These are phyloP conservation scores for Pteropus alecto DNA, from an alignment of 2,113 vertebrate species.

Conservation along the genomic window DNA sequence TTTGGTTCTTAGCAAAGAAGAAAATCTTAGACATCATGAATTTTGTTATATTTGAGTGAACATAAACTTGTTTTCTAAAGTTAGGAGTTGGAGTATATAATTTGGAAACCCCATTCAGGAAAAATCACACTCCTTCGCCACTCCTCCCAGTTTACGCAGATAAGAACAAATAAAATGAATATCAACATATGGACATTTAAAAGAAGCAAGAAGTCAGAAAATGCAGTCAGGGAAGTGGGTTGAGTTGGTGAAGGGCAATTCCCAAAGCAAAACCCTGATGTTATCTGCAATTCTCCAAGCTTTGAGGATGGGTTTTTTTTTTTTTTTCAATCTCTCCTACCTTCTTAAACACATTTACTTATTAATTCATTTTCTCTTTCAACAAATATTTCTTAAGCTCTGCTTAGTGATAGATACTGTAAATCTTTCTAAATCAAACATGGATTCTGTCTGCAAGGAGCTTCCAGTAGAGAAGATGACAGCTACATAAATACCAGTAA, in stretches of 20 bases:
- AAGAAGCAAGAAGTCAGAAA: neutral
- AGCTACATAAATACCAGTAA: neutral
- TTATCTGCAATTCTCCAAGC: neutral
- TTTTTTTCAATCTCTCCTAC: neutral
- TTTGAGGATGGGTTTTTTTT: neutral
- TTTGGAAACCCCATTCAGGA: neutral
- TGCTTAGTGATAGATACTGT: neutral
- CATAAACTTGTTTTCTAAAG: neutral
- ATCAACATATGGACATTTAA: neutral
- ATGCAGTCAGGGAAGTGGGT: neutral
- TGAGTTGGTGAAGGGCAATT: neutral
- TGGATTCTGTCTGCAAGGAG: neutral
- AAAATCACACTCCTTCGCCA: neutral
- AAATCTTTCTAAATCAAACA: neutral
- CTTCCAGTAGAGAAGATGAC: neutral
- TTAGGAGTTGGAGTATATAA: neutral
- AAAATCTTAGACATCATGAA: neutral
- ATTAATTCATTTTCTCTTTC: neutral
- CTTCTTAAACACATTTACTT: neutral
- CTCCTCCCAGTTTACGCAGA: neutral
- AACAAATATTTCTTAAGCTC: neutral
- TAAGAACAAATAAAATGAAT: slow-evolving; percentile 1
- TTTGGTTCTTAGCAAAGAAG: neutral
- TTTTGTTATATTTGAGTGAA: neutral
- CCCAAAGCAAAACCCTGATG: neutral